Base-by-base conservation (phyloP, 2,113 vertebrate genomes). In the Tychaedon coryphoeus region DNA sequence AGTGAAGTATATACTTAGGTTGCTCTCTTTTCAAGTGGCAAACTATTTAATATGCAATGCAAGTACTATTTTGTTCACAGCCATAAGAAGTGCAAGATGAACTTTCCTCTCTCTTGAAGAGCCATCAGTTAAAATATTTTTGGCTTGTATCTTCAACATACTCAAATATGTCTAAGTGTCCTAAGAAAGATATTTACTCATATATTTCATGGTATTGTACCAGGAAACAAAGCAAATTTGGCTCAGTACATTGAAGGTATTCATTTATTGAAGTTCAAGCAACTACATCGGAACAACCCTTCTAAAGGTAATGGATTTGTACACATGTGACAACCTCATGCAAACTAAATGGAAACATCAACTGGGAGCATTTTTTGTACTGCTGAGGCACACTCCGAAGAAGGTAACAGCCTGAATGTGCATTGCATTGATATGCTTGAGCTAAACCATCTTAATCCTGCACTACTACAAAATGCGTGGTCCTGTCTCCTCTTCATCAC, bases 361-460 rank as follows among this genome's bases (percentile, higher is more conserved):
- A 12, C 22, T 34, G 23, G n/a, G n/a, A 73, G 31, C 36, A 26
- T 17, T 81, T 73, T 45, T 48, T 48, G 43, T 43, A 60, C 43
- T 29, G 50, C 38, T 76, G 74, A 75, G 40, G 45, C 16, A 60
- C 8, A 40, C 5, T 10, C 14, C 22, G 34, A 66, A 40, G 65
- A 75, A 89, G 28, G 20, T 75, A 91, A 26, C 29, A 58, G 28
- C 8, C 33, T 77, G 69, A 89, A 80, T 3, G 6, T 20, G 23
- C 28, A 45, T 1, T 43, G 47, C 34, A 38, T 29, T n/a, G 24
- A 70, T 34, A 10, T 2, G 2, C 25, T 38, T 0, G 0, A 75
- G 12, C 40, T 36, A 50, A 89, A 78, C n/a, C 47, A 53, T 23
- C 61, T 74, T 50, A 66, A 93, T 66, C 14, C 48, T n/a, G 34